A percentile compares a stretch with the other conserved stretches of the same genome.
Evolutionary conservation across 1,140 invertebrate species (phyloP).

Genomic region (Bombyx mandarina): DNA sequence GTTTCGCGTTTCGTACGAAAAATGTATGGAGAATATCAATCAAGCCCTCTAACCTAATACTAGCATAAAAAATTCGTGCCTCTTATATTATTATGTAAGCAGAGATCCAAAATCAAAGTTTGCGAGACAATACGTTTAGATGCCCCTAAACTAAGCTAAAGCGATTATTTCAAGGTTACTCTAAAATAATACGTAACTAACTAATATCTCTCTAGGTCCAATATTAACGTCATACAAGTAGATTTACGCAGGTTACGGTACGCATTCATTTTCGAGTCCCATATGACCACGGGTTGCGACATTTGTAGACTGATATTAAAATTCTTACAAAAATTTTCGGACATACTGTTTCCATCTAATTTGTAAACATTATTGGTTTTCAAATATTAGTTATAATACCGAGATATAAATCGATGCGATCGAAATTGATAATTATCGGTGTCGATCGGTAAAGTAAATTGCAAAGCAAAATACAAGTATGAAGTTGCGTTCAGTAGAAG

Average conservation of each 20-base stretch:
- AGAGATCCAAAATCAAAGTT: conserved; percentile 24
- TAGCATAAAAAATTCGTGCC: conserved; percentile 7
- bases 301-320: no score
- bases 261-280: no score
- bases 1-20: no score
- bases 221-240: background rate
- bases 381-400: conserved; percentile 22
- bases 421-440: conserved; percentile 6
- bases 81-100: conserved; percentile 18
- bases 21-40: no score
- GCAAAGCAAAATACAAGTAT: conserved; percentile 10
- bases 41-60: background rate
- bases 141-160: conserved; percentile 12
- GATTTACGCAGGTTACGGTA: no score
- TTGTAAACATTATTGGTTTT: no score
- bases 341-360: no score
- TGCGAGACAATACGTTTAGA: conserved; percentile 6
- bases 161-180: conserved; percentile 8
- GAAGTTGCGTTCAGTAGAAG: conserved; percentile 36
- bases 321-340: no score
- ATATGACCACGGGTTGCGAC: no score
- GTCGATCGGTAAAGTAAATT: conserved; percentile 9
- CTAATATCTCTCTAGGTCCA: conserved; percentile 9
- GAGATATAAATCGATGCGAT: conserved; percentile 29
- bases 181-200: conserved; percentile 14